phyloP scores from a whole-genome alignment of 2,113 vertebrate genomes.

The Lophius piscatorius region DNA sequence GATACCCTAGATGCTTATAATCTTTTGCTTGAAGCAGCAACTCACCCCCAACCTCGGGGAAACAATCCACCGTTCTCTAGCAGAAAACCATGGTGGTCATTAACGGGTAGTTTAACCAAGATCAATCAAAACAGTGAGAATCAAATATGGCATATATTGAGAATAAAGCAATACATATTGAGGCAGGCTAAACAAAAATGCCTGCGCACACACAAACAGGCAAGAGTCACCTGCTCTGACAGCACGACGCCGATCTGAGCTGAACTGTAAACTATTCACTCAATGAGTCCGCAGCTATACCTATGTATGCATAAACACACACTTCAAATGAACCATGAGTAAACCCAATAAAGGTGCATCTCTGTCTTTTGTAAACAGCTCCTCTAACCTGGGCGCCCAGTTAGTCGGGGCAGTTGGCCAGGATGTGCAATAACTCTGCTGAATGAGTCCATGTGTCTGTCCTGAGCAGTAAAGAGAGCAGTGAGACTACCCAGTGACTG shows the following conservation, averaged over 20 bases:
- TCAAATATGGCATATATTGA: not conserved
- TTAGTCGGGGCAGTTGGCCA: conserved; percentile 65
- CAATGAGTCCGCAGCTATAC: conserved; percentile 54
- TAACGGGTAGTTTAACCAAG: no score
- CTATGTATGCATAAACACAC: conserved; percentile 34
- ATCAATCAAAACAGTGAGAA: no score
- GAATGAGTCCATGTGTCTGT: conserved; percentile 62
- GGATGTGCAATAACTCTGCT: conserved; percentile 63
- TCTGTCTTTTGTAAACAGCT: conserved; percentile 71
- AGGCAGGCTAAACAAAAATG: conserved; percentile 13
- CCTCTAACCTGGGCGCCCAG: conserved; percentile 64
- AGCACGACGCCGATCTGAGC: conserved; percentile 16
- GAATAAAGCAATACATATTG: not conserved
- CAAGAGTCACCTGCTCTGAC: conserved; percentile 54
- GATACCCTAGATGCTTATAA: no score
- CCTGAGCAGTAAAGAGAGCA: conserved; percentile 66
- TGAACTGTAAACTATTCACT: conserved; percentile 47
- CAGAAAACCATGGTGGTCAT: no score
- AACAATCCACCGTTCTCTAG: no score
- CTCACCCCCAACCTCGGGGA: no score
- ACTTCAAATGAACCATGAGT: conserved; percentile 62
- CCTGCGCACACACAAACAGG: conserved; percentile 9
- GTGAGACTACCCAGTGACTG: conserved; percentile 79
- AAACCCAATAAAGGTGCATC: conserved; percentile 77
- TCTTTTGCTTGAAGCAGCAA: no score